A percentile compares a stretch with the other conserved stretches of the same genome.
These are phyloP conservation scores for Drosophila neoperkinsi DNA, from an alignment of 2,888 invertebrate genomes.

Conservation along the genomic window DNA sequence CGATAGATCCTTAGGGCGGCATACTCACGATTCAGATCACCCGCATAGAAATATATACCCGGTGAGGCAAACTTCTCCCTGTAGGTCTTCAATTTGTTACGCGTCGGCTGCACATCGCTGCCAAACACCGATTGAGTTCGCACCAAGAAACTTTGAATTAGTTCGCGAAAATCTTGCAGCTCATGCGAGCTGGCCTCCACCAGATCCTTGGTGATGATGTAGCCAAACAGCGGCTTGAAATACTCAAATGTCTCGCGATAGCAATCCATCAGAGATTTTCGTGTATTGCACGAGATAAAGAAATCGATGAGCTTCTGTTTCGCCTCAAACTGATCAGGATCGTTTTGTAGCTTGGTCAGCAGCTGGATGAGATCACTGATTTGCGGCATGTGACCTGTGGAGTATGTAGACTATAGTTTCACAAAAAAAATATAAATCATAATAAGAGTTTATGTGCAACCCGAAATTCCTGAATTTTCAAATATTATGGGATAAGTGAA, in stretches of 20 bases:
- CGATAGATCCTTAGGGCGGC: conserved; percentile 72
- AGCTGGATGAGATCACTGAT: conserved; percentile 74
- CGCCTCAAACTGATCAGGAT: conserved; percentile 79
- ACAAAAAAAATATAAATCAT: neutral
- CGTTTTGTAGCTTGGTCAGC: conserved; percentile 75
- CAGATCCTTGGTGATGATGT: conserved; percentile 79
- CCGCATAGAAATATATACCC: conserved; percentile 70
- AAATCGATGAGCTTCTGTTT: conserved; percentile 83
- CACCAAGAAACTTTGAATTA: conserved; percentile 71
- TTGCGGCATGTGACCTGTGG: conserved; percentile 76
- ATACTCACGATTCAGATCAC: conserved; percentile 78
- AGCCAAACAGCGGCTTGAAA: conserved; percentile 83
- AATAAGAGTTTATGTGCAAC: neutral
- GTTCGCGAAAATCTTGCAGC: conserved; percentile 64
- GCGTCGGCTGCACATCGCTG: conserved; percentile 60
- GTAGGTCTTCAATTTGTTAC: conserved; percentile 63
- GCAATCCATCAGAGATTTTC: conserved; percentile 80
- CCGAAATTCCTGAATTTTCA: neutral
- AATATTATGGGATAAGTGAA: neutral
- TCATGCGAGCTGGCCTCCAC: conserved; percentile 66
- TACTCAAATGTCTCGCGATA: conserved; percentile 83
- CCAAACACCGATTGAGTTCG: conserved; percentile 58
- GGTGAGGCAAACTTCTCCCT: conserved; percentile 76
- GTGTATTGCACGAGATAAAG: conserved; percentile 80
- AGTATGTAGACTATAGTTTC: neutral